These are phyloP conservation scores for Agrilus planipennis DNA, from an alignment of 1,140 invertebrate species.

Conservation along the genomic window DNA sequence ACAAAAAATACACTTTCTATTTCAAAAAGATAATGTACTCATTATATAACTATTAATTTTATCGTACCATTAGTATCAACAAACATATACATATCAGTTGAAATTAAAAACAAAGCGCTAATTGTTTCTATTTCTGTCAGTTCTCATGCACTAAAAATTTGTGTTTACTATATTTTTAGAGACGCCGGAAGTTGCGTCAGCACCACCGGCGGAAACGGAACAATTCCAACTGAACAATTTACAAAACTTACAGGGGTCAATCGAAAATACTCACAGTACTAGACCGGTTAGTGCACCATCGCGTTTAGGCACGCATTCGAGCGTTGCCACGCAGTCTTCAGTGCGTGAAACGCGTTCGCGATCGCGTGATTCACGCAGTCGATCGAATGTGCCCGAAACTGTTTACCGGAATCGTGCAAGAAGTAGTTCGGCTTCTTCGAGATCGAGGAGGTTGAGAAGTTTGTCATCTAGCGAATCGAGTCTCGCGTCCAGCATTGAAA, in stretches of 20 bases:
- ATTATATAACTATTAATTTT: no score
- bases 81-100: no score
- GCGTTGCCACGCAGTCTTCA: constrained; percentile 1
- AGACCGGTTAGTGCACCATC: constrained; percentile 31
- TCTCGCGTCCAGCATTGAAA: constrained; percentile 28
- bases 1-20: no score
- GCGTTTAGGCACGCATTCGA: constrained; percentile 13
- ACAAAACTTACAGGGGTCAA: background rate
- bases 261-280: background rate
- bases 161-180: no score
- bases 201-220: background rate
- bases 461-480: constrained; percentile 29
- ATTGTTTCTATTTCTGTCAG: no score
- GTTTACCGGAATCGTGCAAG: constrained; percentile 20
- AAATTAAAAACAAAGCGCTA: no score
- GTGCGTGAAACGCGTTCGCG: constrained; percentile 1
- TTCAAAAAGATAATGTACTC: no score
- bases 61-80: no score
- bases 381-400: constrained; percentile 17
- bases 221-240: no score
- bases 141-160: no score
- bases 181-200: no score
- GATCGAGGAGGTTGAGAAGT: constrained; percentile 24
- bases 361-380: constrained; percentile 12
- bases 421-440: constrained; percentile 28